These are phyloP conservation scores for Engystomops pustulosus DNA, from an alignment of 2,113 vertebrate species.

Conservation along the genomic window DNA sequence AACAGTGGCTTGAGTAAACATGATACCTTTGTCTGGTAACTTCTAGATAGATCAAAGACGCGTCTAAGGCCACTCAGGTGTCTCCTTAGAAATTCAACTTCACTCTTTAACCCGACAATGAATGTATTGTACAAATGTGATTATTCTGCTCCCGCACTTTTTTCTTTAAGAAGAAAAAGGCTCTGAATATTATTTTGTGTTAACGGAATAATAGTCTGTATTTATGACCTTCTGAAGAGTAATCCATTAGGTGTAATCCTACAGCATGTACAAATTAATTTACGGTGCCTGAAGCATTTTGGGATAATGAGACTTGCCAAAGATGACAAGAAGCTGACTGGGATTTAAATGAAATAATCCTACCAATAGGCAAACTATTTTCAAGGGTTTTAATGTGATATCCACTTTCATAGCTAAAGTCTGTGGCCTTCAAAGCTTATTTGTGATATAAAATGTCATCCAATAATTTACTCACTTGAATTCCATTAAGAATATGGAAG, in stretches of 20 bases:
- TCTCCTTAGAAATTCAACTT: conserved; percentile 28
- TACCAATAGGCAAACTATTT: conserved; percentile 20
- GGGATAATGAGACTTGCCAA: conserved; percentile 38
- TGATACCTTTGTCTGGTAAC: conserved; percentile 46
- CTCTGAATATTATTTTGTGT: background rate
- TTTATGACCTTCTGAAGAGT: conserved; percentile 15
- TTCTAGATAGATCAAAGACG: conserved; percentile 45
- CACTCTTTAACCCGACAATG: conserved; percentile 28
- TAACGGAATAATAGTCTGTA: conserved; percentile 4
- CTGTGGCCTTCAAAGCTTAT: background rate
- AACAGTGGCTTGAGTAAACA: conserved; percentile 47
- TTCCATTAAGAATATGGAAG: background rate
- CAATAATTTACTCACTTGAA: conserved; percentile 18
- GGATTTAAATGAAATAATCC: conserved; percentile 34
- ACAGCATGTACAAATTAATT: conserved; percentile 43
- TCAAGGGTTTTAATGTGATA: background rate
- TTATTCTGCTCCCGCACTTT: conserved; percentile 5
- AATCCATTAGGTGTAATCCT: conserved; percentile 38
- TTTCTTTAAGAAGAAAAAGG: background rate
- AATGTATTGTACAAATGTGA: conserved; percentile 10
- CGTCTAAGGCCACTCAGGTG: conserved; percentile 44
- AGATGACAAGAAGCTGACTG: conserved; percentile 44
- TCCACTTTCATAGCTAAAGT: conserved; percentile 3
- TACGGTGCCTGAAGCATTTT: conserved; percentile 34
- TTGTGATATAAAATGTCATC: conserved; percentile 36